A percentile compares a stretch with the other conserved stretches of the same genome.
These are phyloP conservation scores for Himantopus leucocephalus DNA, from an alignment of 2,113 vertebrate species.

Conservation along the genomic window DNA sequence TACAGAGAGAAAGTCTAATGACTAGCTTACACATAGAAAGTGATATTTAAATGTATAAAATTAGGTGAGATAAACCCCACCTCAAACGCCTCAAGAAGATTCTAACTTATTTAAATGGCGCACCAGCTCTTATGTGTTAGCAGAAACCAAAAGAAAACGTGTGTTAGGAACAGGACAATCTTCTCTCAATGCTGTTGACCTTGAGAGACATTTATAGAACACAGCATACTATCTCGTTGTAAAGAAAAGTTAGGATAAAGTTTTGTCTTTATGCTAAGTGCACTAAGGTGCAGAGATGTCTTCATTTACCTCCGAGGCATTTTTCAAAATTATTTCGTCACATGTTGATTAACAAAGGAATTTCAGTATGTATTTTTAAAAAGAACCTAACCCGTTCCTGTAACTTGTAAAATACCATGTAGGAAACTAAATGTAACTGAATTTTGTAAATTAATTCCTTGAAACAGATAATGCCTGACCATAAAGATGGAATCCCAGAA, in stretches of 20 bases:
- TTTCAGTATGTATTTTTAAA: not conserved
- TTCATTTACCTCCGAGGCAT: not conserved
- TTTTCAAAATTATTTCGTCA: not conserved
- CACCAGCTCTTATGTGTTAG: not conserved
- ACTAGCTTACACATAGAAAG: not conserved
- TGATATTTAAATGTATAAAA: not conserved
- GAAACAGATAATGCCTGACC: not conserved
- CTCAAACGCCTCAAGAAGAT: not conserved
- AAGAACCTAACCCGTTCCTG: not conserved
- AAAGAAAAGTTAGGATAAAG: not conserved
- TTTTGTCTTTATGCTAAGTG: not conserved
- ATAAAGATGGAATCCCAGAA: not conserved
- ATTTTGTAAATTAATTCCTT: not conserved
- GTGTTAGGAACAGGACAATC: not conserved
- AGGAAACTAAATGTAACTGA: not conserved
- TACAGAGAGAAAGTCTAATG: not conserved
- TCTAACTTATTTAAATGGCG: not conserved
- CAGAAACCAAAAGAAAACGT: not conserved
- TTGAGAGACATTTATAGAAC: not conserved
- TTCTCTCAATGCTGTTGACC: not conserved
- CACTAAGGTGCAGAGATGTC: not conserved
- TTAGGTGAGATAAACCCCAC: not conserved
- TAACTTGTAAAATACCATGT: not conserved
- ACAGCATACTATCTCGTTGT: fast-evolving
- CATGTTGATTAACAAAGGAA: not conserved